Conservation (phyloP, 2,888 invertebrate genomes). For the Criorhina ranunculi region DNA sequence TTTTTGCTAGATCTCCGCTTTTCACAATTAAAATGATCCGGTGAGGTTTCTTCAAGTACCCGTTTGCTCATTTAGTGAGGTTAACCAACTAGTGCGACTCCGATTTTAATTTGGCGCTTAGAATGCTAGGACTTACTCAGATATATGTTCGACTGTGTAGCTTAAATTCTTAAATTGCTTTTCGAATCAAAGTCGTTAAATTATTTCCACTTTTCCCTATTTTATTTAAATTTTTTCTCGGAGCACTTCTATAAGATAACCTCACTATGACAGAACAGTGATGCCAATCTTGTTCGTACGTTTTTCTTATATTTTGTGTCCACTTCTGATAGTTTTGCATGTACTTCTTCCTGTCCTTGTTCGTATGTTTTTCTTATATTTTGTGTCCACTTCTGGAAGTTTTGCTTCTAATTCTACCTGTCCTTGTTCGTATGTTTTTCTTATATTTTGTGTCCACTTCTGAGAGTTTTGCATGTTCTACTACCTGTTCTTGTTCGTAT, state of each 20-base stretch:
- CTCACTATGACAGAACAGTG: background rate
- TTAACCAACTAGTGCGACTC: background rate
- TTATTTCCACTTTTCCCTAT: background rate
- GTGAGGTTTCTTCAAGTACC: slow-evolving; percentile 13
- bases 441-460: no score
- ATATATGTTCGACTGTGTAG: background rate
- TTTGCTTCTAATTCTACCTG: no score
- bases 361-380: no score
- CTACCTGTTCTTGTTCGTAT: no score
- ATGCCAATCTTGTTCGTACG: no score
- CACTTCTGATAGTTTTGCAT: no score
- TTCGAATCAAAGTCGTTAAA: background rate
- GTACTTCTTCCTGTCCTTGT: no score
- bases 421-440: no score
- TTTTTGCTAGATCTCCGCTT: slow-evolving; percentile 16
- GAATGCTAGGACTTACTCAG: slow-evolving; percentile 3
- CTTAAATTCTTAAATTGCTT: background rate
- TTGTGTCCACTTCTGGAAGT: no score
- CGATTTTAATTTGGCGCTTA: background rate
- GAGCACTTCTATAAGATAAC: slow-evolving; percentile 3
- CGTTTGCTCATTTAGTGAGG: slow-evolving; percentile 23
- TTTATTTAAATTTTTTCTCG: background rate
- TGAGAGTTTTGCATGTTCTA: no score
- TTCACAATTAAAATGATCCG: slow-evolving; percentile 5
- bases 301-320: no score